Evolutionary conservation across 2,888 invertebrate genomes (phyloP).

Genomic region (Rhagonycha lutea): DNA sequence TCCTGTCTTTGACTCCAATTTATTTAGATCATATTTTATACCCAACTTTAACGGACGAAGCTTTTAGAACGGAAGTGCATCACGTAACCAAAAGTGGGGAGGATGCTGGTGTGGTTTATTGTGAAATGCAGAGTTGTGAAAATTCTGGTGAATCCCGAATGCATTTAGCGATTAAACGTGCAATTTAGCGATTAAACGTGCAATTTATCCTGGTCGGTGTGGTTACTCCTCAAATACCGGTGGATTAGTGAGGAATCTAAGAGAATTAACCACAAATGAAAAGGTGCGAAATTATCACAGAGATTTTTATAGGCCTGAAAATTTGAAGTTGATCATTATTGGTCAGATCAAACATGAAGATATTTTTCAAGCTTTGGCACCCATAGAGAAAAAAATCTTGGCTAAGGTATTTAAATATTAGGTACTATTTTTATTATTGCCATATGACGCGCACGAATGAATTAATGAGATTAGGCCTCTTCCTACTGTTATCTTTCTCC

Average conservation of each 20-base stretch:
- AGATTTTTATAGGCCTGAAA: slow-evolving; percentile 87
- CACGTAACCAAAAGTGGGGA: slow-evolving; percentile 87
- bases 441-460: too few relatives aligned
- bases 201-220: slow-evolving; percentile 78
- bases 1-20: slow-evolving; percentile 85
- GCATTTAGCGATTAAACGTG: slow-evolving; percentile 66
- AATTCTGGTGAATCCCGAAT: slow-evolving; percentile 77
- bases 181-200: slow-evolving; percentile 73
- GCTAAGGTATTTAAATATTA: slow-evolving; percentile 60
- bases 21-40: slow-evolving; percentile 89
- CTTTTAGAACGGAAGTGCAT: slow-evolving; percentile 88
- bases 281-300: slow-evolving; percentile 83
- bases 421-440: too few relatives aligned
- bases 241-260: slow-evolving; percentile 81
- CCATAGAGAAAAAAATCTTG: slow-evolving; percentile 77
- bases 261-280: slow-evolving; percentile 77
- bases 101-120: slow-evolving; percentile 94
- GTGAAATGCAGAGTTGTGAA: slow-evolving; percentile 90
- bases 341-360: slow-evolving; percentile 78
- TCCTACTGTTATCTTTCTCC: too few relatives aligned
- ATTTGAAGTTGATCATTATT: slow-evolving; percentile 80
- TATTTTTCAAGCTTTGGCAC: slow-evolving; percentile 73
- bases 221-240: slow-evolving; percentile 87
- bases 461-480: too few relatives aligned
- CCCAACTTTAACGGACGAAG: slow-evolving; percentile 80